Evolutionary conservation across 1,140 invertebrate species (phyloP), one percentile per base, ranked within the genome.

Genomic region (Eulimnadia texana): DNA sequence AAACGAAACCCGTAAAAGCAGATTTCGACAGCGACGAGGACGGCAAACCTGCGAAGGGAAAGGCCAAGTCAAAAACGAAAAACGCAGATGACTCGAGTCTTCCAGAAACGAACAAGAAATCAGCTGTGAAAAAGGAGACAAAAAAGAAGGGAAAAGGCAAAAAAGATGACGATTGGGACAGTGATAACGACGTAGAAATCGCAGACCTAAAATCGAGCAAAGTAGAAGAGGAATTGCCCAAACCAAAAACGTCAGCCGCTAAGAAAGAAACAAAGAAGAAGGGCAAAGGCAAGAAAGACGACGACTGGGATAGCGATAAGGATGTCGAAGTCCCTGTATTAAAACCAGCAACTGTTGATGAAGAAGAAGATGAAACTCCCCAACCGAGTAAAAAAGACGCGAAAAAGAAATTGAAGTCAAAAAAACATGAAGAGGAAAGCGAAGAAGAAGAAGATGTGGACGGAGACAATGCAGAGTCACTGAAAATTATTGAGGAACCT

Each of bases 381-480:
- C 3, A 68, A 56, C 52, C 62, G n/a, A 25, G 22, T 6, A 50
- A 52, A 59, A 67, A 59, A 64, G 66, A 61, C 29, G 62, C 67
- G 29, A 66, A 66, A 51, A 65, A 67, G 52, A 54, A 33, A 1
- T 69, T 68, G 60, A 66, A 72, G 62, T 74, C 73, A 67, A 69
- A 73, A 64, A 73, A 75, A 63, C n/a, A 10, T 16, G 13, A 27
- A 42, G 52, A 61, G 47, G 22, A 58, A 10, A 54, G 54, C 50
- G 62, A 62, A 66, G 58, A 66, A 22, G 52, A 63, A 56, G 62
- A 55, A 50, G 23, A 42, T 27, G 24, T 22, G 27, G 33, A 10
- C 60, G 61, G 27, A 24, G 62, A 61, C 16, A 10, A 16, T 29
- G 47, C n/a, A 13, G 27, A 22, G 64, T 22, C 64, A 22, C 16